Evolutionary conservation across 1,140 invertebrate genomes (phyloP).

Genomic region (Bombus confusus): DNA sequence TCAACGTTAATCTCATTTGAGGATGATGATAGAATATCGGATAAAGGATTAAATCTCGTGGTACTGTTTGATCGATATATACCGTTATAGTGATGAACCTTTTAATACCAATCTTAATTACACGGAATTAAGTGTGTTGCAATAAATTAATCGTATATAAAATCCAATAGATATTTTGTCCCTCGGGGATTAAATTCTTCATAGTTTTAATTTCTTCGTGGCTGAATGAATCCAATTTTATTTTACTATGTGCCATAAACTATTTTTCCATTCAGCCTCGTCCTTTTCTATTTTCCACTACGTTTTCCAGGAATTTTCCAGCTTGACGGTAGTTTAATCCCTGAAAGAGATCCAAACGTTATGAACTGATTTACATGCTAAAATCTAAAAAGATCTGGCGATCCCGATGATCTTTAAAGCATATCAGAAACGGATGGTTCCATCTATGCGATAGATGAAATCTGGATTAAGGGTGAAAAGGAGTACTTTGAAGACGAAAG

Average conservation of each 20-base stretch:
- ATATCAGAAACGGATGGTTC: conserved; percentile 8
- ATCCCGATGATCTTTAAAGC: conserved; percentile 18
- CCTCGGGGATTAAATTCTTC: not conserved
- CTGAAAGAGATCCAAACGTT: not conserved
- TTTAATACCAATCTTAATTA: not conserved
- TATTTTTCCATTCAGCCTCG: not conserved
- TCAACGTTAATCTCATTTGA: not conserved
- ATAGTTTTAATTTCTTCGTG: not conserved
- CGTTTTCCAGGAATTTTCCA: not conserved
- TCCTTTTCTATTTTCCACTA: not conserved
- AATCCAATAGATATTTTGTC: not conserved
- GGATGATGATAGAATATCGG: not conserved
- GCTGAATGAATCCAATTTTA: not conserved
- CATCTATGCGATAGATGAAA: conserved; percentile 13
- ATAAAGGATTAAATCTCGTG: conserved; percentile 1
- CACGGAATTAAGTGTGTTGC: not conserved
- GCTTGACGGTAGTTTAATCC: not conserved
- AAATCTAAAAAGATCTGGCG: not conserved
- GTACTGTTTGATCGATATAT: too few species aligned
- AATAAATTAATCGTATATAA: not conserved
- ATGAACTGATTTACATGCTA: not conserved
- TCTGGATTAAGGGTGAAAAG: conserved; percentile 34
- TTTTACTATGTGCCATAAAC: not conserved
- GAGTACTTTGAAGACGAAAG: conserved; percentile 37
- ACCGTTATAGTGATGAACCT: too few species aligned